Evolutionary conservation across 2,113 vertebrate species (phyloP), one percentile per base, ranked within the genome.

Genomic region (Paedocypris sp.): DNA sequence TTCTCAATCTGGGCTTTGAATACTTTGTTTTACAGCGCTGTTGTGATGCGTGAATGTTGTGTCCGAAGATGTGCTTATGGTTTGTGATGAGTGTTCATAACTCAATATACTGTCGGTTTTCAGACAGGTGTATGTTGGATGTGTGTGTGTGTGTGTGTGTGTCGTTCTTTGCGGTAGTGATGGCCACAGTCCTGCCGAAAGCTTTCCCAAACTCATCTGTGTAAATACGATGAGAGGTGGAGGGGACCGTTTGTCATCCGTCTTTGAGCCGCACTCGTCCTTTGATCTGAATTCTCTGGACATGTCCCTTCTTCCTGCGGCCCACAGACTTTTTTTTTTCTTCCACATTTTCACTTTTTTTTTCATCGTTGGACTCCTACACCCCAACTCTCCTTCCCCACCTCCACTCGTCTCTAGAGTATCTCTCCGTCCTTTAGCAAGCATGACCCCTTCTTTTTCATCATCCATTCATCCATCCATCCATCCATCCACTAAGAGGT

Each of bases 231-330:
- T 39, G 43, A 60, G 28, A 6, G 29, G n/a, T n/a, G 42, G 38
- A 32, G 42, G 31, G 7, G 43, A 35, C 28, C 16, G 36, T 45
- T 31, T 23, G 69, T 88, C 80, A 81, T 87, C 79, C 85, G 84
- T 77, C 64, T 79, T 63, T 73, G 77, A 82, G 79, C 83, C 75
- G 73, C 67, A 76, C 53, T 33, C 75, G 77, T 57, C 53, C 85
- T 89, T 89, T 87, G 85, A 87, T 85, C 85, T 84, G 75, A 75
- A 66, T 75, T 78, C 68, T 75, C 69, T 80, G 73, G 62, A 73
- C 72, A 65, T 71, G 53, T 79, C 69, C 64, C 76, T 66, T 66
- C 77, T 65, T 76, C 77, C 63, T 20, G 64, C 76, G 75, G 74
- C 75, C 77, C 72, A 66, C 22, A 2, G 13, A n/a, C n/a, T n/a